These are phyloP conservation scores for Apamea epomidion DNA, from an alignment of 2,888 invertebrate genomes.

Conservation along the genomic window DNA sequence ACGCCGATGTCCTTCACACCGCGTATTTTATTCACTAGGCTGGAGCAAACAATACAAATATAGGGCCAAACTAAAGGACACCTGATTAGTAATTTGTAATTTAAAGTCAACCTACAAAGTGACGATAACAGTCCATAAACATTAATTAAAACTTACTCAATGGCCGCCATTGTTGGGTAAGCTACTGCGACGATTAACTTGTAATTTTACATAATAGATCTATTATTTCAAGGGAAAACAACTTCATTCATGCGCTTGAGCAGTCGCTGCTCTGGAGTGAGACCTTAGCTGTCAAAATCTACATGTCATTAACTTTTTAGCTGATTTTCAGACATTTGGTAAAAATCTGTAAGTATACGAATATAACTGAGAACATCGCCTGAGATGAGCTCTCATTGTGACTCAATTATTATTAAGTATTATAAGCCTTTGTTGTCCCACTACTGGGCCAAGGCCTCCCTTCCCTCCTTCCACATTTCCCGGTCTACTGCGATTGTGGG, in stretches of 20 bases:
- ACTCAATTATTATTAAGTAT: too few species aligned
- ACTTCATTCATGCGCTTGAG: constrained; percentile 23
- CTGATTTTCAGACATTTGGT: neutral
- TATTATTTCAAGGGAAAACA: constrained; percentile 30
- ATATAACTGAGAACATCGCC: neutral
- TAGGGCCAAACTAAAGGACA: neutral
- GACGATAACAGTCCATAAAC: constrained; percentile 10
- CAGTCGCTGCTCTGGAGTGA: neutral
- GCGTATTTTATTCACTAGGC: neutral
- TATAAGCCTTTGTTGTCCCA: too few species aligned
- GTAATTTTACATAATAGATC: constrained; percentile 24
- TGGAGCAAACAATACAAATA: constrained; percentile 4
- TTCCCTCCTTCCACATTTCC: too few species aligned
- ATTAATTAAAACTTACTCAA: constrained; percentile 41
- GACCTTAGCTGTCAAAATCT: constrained; percentile 8
- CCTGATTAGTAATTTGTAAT: neutral
- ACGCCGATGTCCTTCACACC: neutral
- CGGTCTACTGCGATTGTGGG: too few species aligned
- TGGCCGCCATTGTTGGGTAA: constrained; percentile 31
- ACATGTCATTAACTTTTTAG: neutral
- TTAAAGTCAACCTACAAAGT: constrained; percentile 22
- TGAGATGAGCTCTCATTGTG: neutral
- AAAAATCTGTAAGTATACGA: neutral
- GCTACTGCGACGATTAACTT: constrained; percentile 17
- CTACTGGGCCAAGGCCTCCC: too few species aligned